Conservation (phyloP, 2,888 invertebrate genomes). For the Mimachlamys varia region DNA sequence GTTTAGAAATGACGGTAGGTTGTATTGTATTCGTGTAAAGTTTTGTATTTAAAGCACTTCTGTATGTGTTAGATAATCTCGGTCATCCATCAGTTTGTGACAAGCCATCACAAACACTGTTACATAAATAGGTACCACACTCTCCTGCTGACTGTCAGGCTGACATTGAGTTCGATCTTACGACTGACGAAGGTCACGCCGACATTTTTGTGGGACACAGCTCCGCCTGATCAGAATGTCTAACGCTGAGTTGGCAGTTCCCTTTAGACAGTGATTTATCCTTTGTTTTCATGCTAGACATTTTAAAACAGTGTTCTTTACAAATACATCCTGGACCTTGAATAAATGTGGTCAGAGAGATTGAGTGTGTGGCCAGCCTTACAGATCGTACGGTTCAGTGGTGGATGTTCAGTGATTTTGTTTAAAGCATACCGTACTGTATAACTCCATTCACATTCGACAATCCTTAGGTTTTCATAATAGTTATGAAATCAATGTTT, state of each 20-base stretch:
- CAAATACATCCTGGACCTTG: neutral
- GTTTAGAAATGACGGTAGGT: neutral
- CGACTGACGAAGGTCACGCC: conserved; percentile 13
- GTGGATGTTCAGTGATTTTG: conserved; percentile 5
- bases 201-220: neutral
- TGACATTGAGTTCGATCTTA: neutral
- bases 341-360: neutral
- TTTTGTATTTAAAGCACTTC: neutral
- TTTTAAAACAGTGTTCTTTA: neutral
- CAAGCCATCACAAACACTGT: neutral
- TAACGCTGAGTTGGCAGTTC: neutral
- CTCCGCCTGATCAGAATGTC: neutral
- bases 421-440: no score
- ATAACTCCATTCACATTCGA: no score
- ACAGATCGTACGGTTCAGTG: neutral
- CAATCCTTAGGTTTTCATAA: no score
- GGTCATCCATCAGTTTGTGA: neutral
- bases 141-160: neutral
- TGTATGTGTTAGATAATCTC: neutral
- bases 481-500: no score
- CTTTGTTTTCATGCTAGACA: conserved; percentile 12
- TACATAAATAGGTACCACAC: neutral
- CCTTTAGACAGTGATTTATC: neutral
- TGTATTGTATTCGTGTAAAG: neutral
- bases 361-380: neutral